These are phyloP conservation scores for Pristis pectinata DNA, from an alignment of 2,797 vertebrate genomes.

Conservation along the genomic window DNA sequence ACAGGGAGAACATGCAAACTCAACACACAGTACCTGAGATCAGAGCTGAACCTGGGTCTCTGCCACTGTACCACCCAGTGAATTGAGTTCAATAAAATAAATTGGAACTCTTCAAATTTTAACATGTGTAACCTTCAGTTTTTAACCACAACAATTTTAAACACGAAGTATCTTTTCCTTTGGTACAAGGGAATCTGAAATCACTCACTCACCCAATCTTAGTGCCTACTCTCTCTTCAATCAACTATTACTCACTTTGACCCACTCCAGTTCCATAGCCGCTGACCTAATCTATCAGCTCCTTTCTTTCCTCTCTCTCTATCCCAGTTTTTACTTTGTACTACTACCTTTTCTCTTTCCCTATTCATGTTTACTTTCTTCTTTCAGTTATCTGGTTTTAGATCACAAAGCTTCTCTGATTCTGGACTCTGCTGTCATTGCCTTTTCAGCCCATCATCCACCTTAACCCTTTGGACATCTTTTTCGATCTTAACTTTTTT, in stretches of 20 bases:
- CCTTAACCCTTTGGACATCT: not conserved
- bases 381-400: not conserved
- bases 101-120: not conserved
- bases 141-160: not conserved
- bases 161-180: not conserved
- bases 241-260: not conserved
- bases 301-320: not conserved
- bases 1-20: no score
- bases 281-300: not conserved
- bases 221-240: not conserved
- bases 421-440: not conserved
- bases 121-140: not conserved
- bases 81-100: not conserved
- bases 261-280: not conserved
- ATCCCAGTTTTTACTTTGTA: not conserved
- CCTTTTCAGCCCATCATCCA: not conserved
- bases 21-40: no score
- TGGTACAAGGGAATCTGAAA: not conserved
- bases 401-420: not conserved
- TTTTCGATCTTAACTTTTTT: not conserved
- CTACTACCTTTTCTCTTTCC: not conserved
- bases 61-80: no score
- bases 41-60: no score
- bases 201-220: not conserved
- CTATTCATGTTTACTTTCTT: not conserved